These are phyloP conservation scores for Orchesella cincta DNA, from an alignment of 1,140 invertebrate species.

Conservation along the genomic window DNA sequence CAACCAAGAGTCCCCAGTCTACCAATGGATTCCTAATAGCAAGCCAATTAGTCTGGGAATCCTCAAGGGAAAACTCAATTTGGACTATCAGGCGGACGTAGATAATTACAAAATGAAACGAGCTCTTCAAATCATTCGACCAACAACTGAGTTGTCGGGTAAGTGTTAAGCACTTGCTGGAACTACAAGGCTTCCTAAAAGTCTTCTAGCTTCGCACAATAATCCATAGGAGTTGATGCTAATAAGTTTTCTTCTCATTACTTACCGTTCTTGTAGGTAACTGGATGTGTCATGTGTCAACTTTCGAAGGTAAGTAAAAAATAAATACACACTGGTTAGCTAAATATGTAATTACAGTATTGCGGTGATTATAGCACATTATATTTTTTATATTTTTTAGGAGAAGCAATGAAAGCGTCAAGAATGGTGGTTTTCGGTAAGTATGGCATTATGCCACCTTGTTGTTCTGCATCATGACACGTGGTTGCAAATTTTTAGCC, in stretches of 20 bases:
- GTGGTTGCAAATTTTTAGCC: too few relatives aligned
- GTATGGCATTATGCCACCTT: too few relatives aligned
- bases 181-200: background rate
- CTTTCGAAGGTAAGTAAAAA: constrained; percentile 36
- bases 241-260: too few relatives aligned
- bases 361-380: background rate
- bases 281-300: constrained; percentile 45
- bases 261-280: constrained; percentile 29
- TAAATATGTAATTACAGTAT: background rate
- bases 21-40: constrained; percentile 73
- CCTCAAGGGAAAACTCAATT: constrained; percentile 68
- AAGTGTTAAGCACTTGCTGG: background rate
- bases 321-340: background rate
- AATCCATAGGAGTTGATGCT: too few relatives aligned
- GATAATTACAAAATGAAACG: constrained; percentile 70
- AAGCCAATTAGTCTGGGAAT: constrained; percentile 66
- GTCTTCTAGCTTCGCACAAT: too few relatives aligned
- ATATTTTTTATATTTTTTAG: background rate
- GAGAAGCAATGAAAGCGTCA: constrained; percentile 66
- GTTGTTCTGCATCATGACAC: too few relatives aligned
- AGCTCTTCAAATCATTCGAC: constrained; percentile 72
- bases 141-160: constrained; percentile 68
- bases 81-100: constrained; percentile 69
- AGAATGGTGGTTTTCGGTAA: constrained; percentile 77
- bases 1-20: constrained; percentile 66